Conservation (phyloP, 2,113 vertebrate genomes). For the Anser cygnoides region DNA sequence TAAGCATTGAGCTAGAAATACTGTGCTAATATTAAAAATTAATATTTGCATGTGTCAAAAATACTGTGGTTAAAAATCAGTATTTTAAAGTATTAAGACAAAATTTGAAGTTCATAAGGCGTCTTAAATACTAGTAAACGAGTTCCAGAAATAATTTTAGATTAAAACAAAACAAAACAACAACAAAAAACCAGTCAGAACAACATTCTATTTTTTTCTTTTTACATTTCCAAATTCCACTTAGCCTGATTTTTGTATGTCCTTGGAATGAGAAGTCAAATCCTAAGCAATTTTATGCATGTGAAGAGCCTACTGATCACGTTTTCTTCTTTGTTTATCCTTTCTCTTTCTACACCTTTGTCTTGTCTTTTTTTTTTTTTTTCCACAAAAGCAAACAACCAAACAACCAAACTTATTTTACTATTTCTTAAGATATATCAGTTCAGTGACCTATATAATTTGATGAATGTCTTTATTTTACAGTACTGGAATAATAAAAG, state of each 20-base stretch:
- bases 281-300: not conserved
- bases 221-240: not conserved
- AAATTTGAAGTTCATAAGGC: not conserved
- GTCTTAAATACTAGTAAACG: not conserved
- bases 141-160: not conserved
- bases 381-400: not conserved
- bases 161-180: not conserved
- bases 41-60: not conserved
- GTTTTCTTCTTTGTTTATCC: not conserved
- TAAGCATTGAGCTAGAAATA: not conserved
- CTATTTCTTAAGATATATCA: not conserved
- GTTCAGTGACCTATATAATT: not conserved
- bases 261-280: not conserved
- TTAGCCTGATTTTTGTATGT: not conserved
- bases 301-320: not conserved
- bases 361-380: not conserved
- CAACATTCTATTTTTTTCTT: not conserved
- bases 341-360: not conserved
- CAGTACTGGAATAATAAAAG: not conserved
- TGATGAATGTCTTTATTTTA: not conserved
- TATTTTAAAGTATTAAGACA: not conserved
- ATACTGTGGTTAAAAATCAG: not conserved
- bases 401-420: not conserved
- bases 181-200: not conserved
- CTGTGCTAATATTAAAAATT: not conserved